phyloP scores from a whole-genome alignment of 2,797 vertebrate genomes.

The Melanotaenia nigrans region DNA sequence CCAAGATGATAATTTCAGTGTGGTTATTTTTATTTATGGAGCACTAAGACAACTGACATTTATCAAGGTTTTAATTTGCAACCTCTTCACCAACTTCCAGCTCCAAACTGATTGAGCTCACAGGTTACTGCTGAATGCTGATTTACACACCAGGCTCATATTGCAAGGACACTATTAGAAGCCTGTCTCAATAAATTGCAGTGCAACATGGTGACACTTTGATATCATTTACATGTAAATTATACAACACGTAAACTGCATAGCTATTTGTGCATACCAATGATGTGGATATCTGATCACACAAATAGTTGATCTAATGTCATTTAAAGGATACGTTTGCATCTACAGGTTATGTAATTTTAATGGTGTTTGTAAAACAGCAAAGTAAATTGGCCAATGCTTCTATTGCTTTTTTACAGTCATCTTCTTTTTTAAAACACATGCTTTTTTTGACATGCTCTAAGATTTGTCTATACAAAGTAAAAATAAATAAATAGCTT shows the following conservation, averaged over 20 bases:
- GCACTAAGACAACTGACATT: background rate
- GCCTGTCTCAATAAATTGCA: background rate
- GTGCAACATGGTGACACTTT: background rate
- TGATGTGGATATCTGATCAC: background rate
- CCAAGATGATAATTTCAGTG: background rate
- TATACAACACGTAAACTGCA: background rate
- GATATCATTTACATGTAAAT: background rate
- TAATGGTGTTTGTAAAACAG: no score
- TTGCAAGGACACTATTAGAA: background rate
- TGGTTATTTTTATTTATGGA: background rate
- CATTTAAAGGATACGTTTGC: no score
- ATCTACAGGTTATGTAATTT: no score
- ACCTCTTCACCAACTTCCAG: background rate
- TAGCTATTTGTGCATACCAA: background rate
- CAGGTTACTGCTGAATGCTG: constrained; percentile 1
- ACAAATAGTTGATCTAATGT: background rate
- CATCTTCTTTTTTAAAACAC: no score
- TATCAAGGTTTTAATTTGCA: background rate
- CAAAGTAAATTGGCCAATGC: no score
- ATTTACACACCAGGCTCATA: background rate
- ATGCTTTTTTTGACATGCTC: no score
- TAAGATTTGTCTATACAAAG: background rate
- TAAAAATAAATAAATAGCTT: background rate
- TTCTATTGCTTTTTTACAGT: no score
- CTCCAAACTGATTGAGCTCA: background rate